These are phyloP conservation scores for Cottoperca gobio DNA, from an alignment of 2,797 vertebrate genomes.

Conservation along the genomic window DNA sequence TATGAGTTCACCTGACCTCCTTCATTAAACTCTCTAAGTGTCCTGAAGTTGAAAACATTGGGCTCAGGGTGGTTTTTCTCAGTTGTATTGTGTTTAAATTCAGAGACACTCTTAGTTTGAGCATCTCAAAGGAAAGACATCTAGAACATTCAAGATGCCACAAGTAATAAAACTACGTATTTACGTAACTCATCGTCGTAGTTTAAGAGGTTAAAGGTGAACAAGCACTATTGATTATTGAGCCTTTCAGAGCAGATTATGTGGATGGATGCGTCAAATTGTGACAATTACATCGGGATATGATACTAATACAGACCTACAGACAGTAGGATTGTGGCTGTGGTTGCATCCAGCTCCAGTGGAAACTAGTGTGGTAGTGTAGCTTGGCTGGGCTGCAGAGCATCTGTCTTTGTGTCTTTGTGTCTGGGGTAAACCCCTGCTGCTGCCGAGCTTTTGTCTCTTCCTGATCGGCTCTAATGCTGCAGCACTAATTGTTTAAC, in stretches of 20 bases:
- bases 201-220: background rate
- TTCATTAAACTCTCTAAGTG: too few species aligned
- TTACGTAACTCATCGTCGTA: too few species aligned
- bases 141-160: too few species aligned
- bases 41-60: too few species aligned
- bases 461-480: conserved; percentile 84
- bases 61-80: too few species aligned
- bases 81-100: too few species aligned
- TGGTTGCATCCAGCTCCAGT: conserved; percentile 43
- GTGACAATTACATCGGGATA: background rate
- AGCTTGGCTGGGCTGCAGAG: conserved; percentile 71
- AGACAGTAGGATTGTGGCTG: conserved; percentile 36
- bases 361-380: conserved; percentile 60
- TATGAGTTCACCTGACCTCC: too few species aligned
- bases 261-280: background rate
- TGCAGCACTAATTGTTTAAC: conserved; percentile 88
- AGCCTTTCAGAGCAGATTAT: background rate
- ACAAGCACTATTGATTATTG: background rate
- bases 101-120: too few species aligned
- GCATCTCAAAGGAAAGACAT: background rate
- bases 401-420: conserved; percentile 83
- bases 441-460: conserved; percentile 80
- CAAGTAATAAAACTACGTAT: too few species aligned
- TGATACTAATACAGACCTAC: conserved; percentile 9
- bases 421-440: conserved; percentile 83